These are phyloP conservation scores for Adoxophyes honmai DNA, from an alignment of 1,140 invertebrate species.

Conservation along the genomic window DNA sequence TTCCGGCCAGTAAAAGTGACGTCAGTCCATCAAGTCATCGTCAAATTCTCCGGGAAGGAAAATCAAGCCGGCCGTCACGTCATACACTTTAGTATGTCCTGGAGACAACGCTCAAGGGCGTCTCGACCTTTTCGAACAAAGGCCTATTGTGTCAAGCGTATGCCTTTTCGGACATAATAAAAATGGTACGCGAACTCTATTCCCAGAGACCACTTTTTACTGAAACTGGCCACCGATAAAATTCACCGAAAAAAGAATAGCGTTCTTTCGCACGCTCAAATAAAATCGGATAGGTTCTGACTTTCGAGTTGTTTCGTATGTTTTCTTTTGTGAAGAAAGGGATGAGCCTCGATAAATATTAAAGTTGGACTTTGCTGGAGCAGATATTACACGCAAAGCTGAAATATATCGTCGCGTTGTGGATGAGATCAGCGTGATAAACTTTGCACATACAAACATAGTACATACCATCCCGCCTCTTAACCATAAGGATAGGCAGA, in stretches of 20 bases:
- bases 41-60: constrained; percentile 1
- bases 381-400: too few species aligned
- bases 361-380: too few species aligned
- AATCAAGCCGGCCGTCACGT: not conserved
- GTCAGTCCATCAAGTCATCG: not conserved
- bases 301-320: not conserved
- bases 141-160: not conserved
- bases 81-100: too few species aligned
- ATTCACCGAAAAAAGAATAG: not conserved
- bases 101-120: not conserved
- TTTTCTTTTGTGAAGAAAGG: not conserved
- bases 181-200: constrained; percentile 2
- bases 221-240: not conserved
- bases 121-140: not conserved
- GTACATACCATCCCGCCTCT: too few species aligned
- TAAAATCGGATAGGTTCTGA: not conserved
- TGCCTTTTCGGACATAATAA: not conserved
- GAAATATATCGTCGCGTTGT: too few species aligned
- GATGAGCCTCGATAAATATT: not conserved
- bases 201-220: not conserved
- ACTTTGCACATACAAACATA: too few species aligned
- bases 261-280: not conserved
- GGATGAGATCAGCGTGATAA: too few species aligned
- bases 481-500: too few species aligned
- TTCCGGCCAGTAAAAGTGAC: too few species aligned